Evolutionary conservation across 2,888 invertebrate species (phyloP).

Genomic region (Notodonta ziczac): DNA sequence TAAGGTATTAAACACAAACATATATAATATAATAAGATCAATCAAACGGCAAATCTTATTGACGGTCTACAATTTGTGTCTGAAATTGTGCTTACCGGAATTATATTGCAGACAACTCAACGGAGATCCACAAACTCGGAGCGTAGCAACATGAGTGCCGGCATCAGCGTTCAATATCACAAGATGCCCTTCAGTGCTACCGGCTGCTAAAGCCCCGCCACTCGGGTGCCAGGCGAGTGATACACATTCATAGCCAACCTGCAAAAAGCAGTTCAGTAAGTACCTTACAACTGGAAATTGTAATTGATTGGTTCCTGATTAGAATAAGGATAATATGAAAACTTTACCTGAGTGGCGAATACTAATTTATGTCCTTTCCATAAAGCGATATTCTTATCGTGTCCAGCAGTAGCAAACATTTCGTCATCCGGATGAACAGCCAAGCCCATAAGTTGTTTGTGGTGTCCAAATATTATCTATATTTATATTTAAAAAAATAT

Average conservation of each 20-base stretch:
- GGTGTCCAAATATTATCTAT: conserved; percentile 94
- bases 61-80: not conserved
- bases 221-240: conserved; percentile 95
- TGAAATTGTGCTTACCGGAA: conserved; percentile 85
- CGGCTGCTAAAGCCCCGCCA: conserved; percentile 94
- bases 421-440: conserved; percentile 96
- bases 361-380: conserved; percentile 95
- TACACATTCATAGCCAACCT: conserved; percentile 94
- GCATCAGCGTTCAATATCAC: conserved; percentile 94
- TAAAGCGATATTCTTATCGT: conserved; percentile 94
- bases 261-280: conserved; percentile 13
- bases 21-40: no score
- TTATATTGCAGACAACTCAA: conserved; percentile 94
- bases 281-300: no score
- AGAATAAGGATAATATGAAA: not conserved
- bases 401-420: conserved; percentile 95
- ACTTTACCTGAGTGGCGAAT: conserved; percentile 91
- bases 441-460: conserved; percentile 93
- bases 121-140: conserved; percentile 94
- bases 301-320: no score
- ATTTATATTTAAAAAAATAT: conserved; percentile 16
- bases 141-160: conserved; percentile 92
- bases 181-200: conserved; percentile 95
- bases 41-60: not conserved
- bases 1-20: no score